Evolutionary conservation across 1,140 invertebrate species (phyloP), one percentile per base, ranked within the genome.

Genomic region (Glossosoma conforme): DNA sequence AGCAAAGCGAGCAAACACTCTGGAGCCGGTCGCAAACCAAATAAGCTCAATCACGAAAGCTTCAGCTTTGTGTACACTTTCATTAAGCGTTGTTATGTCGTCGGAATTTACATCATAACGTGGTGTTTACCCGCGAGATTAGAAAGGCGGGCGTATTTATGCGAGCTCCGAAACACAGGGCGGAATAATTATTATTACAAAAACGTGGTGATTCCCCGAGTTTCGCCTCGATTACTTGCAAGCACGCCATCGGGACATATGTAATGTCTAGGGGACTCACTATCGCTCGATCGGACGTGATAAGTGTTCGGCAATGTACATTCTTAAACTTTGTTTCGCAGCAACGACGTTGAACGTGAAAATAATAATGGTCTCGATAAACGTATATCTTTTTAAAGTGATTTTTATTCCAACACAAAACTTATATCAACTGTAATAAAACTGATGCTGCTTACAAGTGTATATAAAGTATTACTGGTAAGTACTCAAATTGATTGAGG

Each of bases 231-330:
- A 47, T 38, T 9, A 24, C 35, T 24, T 15, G 6, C 14, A 47
- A 32, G 14, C 44, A 47, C 33, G 44, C 35, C n/a, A 47, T 38
- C 13, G 44, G 35, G 44, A 47, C 33, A 47, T 47, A 38, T 38
- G 36, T 47, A 47, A 47, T 15, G 32, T 45, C 32, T 36, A 35
- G 14, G 25, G 2, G 32, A 22, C 6, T 3, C 10, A 32, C 20
- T 32, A 30, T 11, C 33, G 14, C 28, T 44, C 33, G 4, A 24
- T 17, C 14, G 10, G 10, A 14, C n/a, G n/a, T n/a, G n/a, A n/a
- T n/a, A n/a, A n/a, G n/a, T n/a, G n/a, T n/a, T n/a, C n/a, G n/a
- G n/a, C n/a, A n/a, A n/a, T n/a, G n/a, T n/a, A n/a, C n/a, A n/a
- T n/a, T n/a, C n/a, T n/a, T n/a, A n/a, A n/a, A n/a, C n/a, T n/a